A percentile compares a stretch with the other conserved stretches of the same genome.
Evolutionary conservation across 2,113 vertebrate genomes (phyloP).

Genomic region (Stegostoma tigrinum): DNA sequence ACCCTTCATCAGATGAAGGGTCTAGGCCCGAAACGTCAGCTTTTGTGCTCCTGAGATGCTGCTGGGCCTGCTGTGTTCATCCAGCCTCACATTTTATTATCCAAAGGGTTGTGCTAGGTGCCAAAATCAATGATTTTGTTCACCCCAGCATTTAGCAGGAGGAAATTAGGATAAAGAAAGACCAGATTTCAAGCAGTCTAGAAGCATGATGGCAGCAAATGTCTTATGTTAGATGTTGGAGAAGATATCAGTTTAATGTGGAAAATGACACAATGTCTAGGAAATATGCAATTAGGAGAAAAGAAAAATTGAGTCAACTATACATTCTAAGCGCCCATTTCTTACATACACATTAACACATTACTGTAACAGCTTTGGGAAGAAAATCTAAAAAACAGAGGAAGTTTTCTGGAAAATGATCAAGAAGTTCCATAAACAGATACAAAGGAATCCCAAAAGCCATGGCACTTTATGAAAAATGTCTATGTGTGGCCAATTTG

Average conservation of each 20-base stretch:
- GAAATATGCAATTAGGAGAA: not conserved
- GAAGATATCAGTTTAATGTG: not conserved
- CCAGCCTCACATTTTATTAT: too few relatives aligned
- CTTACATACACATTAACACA: not conserved
- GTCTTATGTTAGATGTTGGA: not conserved
- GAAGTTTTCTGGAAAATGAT: not conserved
- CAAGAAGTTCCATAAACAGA: not conserved
- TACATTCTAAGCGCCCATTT: not conserved
- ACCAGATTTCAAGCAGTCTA: not conserved
- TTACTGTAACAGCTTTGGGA: not conserved
- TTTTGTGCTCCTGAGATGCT: too few relatives aligned
- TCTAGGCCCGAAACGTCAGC: too few relatives aligned
- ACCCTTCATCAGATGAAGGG: too few relatives aligned
- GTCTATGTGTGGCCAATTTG: not conserved
- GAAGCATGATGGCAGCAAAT: not conserved
- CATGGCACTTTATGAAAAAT: not conserved
- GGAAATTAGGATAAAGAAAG: not conserved
- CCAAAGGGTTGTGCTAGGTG: not conserved
- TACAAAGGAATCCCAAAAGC: not conserved
- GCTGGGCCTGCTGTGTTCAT: too few relatives aligned
- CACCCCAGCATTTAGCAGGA: not conserved
- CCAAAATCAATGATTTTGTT: not conserved
- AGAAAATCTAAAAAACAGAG: not conserved
- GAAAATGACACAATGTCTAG: not conserved
- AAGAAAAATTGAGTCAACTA: not conserved